These are phyloP conservation scores for Lates calcarifer DNA, from an alignment of 2,113 vertebrate species.

Conservation along the genomic window DNA sequence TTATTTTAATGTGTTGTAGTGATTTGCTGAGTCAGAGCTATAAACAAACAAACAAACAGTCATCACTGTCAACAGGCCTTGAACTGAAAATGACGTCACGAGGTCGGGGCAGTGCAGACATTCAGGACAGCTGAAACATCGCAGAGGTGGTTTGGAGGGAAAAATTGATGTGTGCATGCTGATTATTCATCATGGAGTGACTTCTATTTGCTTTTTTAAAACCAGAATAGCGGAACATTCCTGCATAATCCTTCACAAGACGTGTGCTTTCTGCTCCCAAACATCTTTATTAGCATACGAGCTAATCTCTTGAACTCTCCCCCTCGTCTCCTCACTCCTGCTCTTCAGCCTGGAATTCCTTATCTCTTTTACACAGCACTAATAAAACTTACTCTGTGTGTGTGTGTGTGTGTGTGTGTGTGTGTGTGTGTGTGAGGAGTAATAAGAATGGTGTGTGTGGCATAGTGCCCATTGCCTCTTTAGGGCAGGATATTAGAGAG, in stretches of 20 bases:
- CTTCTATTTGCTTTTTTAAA: constrained; percentile 44
- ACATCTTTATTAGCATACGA: constrained; percentile 62
- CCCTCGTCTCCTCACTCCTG: constrained; percentile 39
- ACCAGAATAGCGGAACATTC: constrained; percentile 55
- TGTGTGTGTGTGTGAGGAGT: constrained; percentile 31
- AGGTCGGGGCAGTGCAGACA: neutral
- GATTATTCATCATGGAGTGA: constrained; percentile 34
- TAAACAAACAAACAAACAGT: neutral
- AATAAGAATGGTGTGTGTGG: constrained; percentile 57
- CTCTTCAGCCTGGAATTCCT: constrained; percentile 64
- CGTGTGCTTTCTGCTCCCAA: constrained; percentile 28
- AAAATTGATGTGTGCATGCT: constrained; percentile 16
- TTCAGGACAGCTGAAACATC: constrained; percentile 41
- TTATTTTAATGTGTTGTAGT: neutral
- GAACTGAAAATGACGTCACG: neutral
- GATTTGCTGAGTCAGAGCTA: neutral
- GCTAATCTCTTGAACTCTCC: constrained; percentile 34
- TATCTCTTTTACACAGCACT: constrained; percentile 70
- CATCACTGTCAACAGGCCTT: neutral
- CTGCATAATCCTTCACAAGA: constrained; percentile 52
- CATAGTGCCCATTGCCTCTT: constrained; percentile 66
- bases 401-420: constrained; percentile 31
- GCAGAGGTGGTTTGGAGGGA: constrained; percentile 28
- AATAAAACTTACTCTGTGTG: constrained; percentile 68
- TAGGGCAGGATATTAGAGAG: constrained; percentile 74